Conservation (phyloP, 2,888 invertebrate species). For the Rosalia funebris region DNA sequence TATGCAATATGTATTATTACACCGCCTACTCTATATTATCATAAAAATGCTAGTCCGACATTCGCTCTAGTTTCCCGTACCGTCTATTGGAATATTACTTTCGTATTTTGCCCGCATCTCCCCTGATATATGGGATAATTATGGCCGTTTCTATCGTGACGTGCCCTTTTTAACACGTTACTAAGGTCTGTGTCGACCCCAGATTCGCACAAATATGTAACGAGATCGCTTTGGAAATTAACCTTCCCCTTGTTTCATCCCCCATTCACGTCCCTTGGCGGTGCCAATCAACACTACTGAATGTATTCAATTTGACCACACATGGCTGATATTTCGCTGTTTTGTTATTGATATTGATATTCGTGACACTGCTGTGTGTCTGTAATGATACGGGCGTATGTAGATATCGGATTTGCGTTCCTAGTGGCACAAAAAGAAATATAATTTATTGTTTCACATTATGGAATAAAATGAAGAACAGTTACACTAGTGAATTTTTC, state of each 20-base stretch:
- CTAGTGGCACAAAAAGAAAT: no score
- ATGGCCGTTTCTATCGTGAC: conserved; percentile 36
- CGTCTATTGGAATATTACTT: no score
- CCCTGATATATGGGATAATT: conserved; percentile 27
- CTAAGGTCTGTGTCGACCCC: conserved; percentile 41
- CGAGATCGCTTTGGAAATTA: conserved; percentile 47
- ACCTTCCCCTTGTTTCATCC: conserved; percentile 46
- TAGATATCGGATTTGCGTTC: conserved; percentile 7
- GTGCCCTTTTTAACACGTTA: conserved; percentile 44
- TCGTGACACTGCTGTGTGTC: conserved; percentile 28
- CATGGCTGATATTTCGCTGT: conserved; percentile 37
- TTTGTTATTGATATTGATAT: conserved; percentile 37
- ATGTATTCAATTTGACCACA: conserved; percentile 41
- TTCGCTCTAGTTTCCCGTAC: no score
- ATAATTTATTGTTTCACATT: no score
- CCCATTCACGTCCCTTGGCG: conserved; percentile 35
- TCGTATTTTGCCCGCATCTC: conserved; percentile 6
- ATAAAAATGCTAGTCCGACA: no score
- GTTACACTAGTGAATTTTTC: no score
- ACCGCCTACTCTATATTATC: no score
- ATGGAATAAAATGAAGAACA: no score
- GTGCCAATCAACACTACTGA: conserved; percentile 44
- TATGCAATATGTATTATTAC: no score
- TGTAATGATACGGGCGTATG: conserved; percentile 7
- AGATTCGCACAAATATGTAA: conserved; percentile 44